Evolutionary conservation across 2,113 vertebrate species (phyloP), one percentile per base, ranked within the genome.

Genomic region (Gila orcuttii): DNA sequence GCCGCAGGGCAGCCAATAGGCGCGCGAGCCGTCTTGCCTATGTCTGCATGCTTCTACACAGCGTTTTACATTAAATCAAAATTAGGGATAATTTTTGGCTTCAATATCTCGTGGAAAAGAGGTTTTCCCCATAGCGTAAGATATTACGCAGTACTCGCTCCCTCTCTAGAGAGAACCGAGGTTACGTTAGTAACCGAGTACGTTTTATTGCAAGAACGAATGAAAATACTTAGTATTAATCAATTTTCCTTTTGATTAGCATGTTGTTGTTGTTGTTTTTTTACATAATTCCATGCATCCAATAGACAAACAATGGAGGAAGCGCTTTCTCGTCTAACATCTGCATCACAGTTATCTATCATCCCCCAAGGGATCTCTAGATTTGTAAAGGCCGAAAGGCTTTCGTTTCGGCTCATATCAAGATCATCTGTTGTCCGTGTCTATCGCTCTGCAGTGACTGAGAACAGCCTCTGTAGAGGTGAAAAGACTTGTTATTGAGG

Each of bases 401-500:
- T 82, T 52, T 82, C n/a, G 31, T 82, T 52, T 82, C n/a, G 31
- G 62, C 62, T 52, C 25, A 31, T 64, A 69, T 69, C 62, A 68
- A 21, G 19, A 52, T 82, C 25, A 82, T 52, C 79, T 52, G 45
- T 45, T 64, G 79, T 57, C 76, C 76, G 17, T 77, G 75, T 77
- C 47, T 55, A 42, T n/a, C 33, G 4, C 28, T 33, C 79, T 28
- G 79, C 62, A 82, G 62, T 47, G 79, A 82, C 79, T 36, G 28
- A 68, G 79, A 52, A 52, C 9, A 82, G 25, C 60, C 62, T 68
- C 60, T 62, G 45, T 23, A 33, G n/a, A 33, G 45, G 79, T 82
- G 62, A 82, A 82, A 68, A 52, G 62, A 68, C 42, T 52, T 82
- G 42, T 33, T 82, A 82, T 69, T 36, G 62, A 68, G 62, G 45